Base-by-base conservation (phyloP, 2,113 vertebrate genomes). In the Engraulis encrasicolus region DNA sequence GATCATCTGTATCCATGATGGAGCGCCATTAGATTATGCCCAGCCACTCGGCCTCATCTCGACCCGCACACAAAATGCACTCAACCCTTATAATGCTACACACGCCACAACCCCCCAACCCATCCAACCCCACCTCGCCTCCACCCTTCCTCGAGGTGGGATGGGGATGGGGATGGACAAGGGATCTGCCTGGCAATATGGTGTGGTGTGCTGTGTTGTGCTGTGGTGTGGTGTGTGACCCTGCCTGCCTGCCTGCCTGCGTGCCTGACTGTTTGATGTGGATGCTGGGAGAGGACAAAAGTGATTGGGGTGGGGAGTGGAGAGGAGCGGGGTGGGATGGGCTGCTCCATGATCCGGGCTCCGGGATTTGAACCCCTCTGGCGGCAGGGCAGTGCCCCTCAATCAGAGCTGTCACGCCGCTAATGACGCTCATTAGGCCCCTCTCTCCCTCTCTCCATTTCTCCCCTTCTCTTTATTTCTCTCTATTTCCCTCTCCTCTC, bases 251-350 rank as follows among this genome's bases (percentile, higher is more conserved):
- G n/a, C n/a, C n/a, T n/a, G n/a, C n/a, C n/a, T n/a, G n/a, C n/a
- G n/a, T n/a, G n/a, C n/a, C n/a, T n/a, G n/a, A n/a, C n/a, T 58
- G 84, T 87, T 88, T 91, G 90, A 94, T 90, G 91, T 85, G 81
- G 87, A 84, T 48, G 52, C 78, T 86, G 81, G 79, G 77, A 74
- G 86, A 84, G 49, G 91, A 91, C 93, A 89, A 92, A 82, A 78
- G 89, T 93, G 91, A 93, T 93, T 93, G 89, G 90, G 90, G 90
- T 88, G n/a, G n/a, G n/a, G n/a, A n/a, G n/a, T n/a, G n/a, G n/a
- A 74, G 66, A 74, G 66, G 89, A 87, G 84, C 82, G 74, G 88
- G 88, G 50, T n/a, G n/a, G n/a, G n/a, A n/a, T n/a, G n/a, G n/a
- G n/a, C n/a, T n/a, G n/a, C n/a, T n/a, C n/a, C n/a, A n/a, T 74